Conservation (phyloP, 2,797 vertebrate genomes). For the Phoebastria nigripes region DNA sequence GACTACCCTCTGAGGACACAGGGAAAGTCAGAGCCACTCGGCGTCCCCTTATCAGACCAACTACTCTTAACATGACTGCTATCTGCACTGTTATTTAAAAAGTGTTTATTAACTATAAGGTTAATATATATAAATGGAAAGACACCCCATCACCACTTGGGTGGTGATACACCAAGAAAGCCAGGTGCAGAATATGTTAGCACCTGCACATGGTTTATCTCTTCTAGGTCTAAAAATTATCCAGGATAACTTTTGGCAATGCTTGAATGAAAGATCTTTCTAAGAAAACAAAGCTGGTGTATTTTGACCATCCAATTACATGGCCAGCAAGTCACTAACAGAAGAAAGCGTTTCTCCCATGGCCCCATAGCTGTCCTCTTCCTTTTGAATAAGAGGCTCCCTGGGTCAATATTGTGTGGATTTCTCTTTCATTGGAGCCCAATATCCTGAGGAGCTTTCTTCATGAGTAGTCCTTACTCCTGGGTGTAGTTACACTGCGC, state of each 20-base stretch:
- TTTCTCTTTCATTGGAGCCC: not conserved
- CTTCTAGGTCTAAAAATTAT: not conserved
- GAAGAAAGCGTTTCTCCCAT: not conserved
- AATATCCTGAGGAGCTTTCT: not conserved
- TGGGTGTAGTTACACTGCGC: rapidly evolving
- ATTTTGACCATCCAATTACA: not conserved
- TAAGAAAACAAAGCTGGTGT: not conserved
- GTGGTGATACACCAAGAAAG: not conserved
- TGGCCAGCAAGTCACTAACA: not conserved
- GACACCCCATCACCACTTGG: not conserved
- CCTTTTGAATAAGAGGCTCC: not conserved
- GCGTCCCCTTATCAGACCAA: not conserved
- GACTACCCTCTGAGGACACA: not conserved
- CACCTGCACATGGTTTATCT: not conserved
- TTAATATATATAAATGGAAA: not conserved
- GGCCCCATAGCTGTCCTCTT: not conserved
- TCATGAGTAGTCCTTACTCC: not conserved
- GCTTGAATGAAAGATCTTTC: not conserved
- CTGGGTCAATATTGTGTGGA: not conserved
- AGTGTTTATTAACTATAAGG: not conserved
- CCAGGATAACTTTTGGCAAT: not conserved
- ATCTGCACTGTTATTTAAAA: not conserved
- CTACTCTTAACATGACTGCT: not conserved
- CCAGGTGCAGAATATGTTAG: not conserved
- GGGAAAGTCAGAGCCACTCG: not conserved